Percentiles rank a stretch among this genome's conserved stretches.
These are phyloP conservation scores for Clivina fossor DNA, from an alignment of 2,888 invertebrate species.

Conservation along the genomic window DNA sequence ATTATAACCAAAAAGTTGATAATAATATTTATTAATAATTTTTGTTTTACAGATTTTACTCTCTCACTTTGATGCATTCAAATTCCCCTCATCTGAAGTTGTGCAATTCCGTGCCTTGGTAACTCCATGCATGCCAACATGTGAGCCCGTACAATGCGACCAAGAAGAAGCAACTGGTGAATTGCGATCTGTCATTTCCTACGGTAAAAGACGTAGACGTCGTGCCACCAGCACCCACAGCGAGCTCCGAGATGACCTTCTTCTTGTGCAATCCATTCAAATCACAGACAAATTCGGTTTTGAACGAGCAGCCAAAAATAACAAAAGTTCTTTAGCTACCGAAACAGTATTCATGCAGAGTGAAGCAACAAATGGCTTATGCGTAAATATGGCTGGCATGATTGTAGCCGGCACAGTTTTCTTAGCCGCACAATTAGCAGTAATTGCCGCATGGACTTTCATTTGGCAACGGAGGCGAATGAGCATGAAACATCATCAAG, in stretches of 20 bases:
- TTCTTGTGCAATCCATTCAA: conserved; percentile 87
- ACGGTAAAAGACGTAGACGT: conserved; percentile 75
- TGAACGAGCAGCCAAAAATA: conserved; percentile 64
- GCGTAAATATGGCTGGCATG: conserved; percentile 77
- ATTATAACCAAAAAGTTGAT: not conserved
- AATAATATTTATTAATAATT: conserved; percentile 1
- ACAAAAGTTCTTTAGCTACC: conserved; percentile 55
- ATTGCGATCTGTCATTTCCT: conserved; percentile 78
- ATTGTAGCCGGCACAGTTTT: conserved; percentile 85
- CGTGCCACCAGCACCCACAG: conserved; percentile 55
- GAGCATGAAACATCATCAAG: conserved; percentile 59
- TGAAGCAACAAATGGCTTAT: conserved; percentile 59
- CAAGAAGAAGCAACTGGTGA: conserved; percentile 81
- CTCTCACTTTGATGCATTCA: conserved; percentile 94
- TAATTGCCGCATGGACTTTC: conserved; percentile 86
- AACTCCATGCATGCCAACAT: conserved; percentile 90
- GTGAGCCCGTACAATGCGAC: conserved; percentile 90
- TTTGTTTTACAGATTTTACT: conserved; percentile 68
- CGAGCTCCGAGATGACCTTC: conserved; percentile 72
- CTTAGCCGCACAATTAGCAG: conserved; percentile 81
- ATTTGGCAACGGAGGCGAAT: conserved; percentile 78
- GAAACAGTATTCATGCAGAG: conserved; percentile 73
- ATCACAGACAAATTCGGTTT: conserved; percentile 92
- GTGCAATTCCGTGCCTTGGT: conserved; percentile 95
- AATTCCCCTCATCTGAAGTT: conserved; percentile 92